Conservation (phyloP, 2,888 invertebrate genomes). For the Parthenolecanium corni region DNA sequence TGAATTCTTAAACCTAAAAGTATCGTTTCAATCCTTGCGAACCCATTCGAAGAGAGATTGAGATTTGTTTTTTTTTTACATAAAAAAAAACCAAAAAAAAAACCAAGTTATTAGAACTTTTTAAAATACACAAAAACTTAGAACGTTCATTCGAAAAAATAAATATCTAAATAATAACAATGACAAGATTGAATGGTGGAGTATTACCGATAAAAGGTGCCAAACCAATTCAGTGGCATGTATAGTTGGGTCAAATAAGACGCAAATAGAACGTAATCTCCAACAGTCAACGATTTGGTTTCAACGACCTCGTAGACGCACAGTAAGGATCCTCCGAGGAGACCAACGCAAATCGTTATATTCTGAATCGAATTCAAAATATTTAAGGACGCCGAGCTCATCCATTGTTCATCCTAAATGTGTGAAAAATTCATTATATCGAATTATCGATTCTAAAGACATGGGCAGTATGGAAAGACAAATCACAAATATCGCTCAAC, state of each 20-base stretch:
- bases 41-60: neutral
- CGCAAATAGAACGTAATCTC: slow-evolving; percentile 92
- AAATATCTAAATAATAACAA: too few species aligned
- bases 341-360: slow-evolving; percentile 71
- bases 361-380: slow-evolving; percentile 87
- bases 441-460: neutral
- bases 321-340: slow-evolving; percentile 74
- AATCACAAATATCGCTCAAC: neutral
- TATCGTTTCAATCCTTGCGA: too few species aligned
- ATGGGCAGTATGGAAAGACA: neutral
- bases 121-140: too few species aligned
- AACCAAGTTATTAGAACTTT: too few species aligned
- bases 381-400: slow-evolving; percentile 70
- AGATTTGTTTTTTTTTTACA: neutral
- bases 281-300: slow-evolving; percentile 62
- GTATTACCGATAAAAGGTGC: slow-evolving; percentile 83
- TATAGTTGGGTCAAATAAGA: slow-evolving; percentile 90
- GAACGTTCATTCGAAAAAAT: too few species aligned
- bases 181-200: neutral
- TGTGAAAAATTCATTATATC: neutral
- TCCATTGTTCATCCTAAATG: slow-evolving; percentile 88
- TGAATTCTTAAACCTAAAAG: too few species aligned
- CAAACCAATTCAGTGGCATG: slow-evolving; percentile 93
- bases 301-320: slow-evolving; percentile 76
- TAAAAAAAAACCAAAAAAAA: too few species aligned